Conservation (phyloP, 2,888 invertebrate species). For the Protodeltote pygarga region DNA sequence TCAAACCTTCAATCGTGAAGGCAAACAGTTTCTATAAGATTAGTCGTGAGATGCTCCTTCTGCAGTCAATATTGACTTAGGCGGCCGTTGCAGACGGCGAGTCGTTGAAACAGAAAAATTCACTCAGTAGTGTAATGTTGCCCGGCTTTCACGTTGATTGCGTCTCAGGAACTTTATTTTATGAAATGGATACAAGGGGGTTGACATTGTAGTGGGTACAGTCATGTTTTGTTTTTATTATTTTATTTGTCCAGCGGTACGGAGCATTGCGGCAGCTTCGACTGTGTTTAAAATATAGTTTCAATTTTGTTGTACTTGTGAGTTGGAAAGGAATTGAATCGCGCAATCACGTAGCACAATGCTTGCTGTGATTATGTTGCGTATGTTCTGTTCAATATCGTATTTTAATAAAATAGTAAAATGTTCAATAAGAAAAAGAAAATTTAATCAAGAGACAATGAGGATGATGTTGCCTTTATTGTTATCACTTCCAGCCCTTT, state of each 20-base stretch:
- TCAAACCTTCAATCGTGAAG: slow-evolving; percentile 77
- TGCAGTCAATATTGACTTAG: slow-evolving; percentile 78
- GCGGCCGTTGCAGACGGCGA: slow-evolving; percentile 51
- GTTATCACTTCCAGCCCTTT: too few species aligned
- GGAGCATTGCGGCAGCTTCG: not conserved
- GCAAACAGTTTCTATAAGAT: slow-evolving; percentile 85
- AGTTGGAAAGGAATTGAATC: slow-evolving; percentile 15
- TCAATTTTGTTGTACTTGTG: slow-evolving; percentile 17
- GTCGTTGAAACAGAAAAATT: slow-evolving; percentile 43
- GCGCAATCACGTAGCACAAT: not conserved
- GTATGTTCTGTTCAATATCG: too few species aligned
- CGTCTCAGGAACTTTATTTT: slow-evolving; percentile 36
- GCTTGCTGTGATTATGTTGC: not conserved
- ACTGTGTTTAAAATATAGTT: slow-evolving; percentile 18
- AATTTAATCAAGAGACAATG: too few species aligned
- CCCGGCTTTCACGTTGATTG: slow-evolving; percentile 42
- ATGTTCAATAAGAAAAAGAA: too few species aligned
- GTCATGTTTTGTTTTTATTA: slow-evolving; percentile 26
- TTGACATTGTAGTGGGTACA: slow-evolving; percentile 26
- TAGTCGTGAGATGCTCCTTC: slow-evolving; percentile 78
- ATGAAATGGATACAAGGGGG: slow-evolving; percentile 30
- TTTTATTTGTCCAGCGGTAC: slow-evolving; percentile 16
- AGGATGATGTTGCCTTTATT: too few species aligned
- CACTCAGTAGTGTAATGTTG: slow-evolving; percentile 35
- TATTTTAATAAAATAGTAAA: too few species aligned